These are phyloP conservation scores for Latrodectus elegans DNA, from an alignment of 2,888 invertebrate genomes.

Conservation along the genomic window DNA sequence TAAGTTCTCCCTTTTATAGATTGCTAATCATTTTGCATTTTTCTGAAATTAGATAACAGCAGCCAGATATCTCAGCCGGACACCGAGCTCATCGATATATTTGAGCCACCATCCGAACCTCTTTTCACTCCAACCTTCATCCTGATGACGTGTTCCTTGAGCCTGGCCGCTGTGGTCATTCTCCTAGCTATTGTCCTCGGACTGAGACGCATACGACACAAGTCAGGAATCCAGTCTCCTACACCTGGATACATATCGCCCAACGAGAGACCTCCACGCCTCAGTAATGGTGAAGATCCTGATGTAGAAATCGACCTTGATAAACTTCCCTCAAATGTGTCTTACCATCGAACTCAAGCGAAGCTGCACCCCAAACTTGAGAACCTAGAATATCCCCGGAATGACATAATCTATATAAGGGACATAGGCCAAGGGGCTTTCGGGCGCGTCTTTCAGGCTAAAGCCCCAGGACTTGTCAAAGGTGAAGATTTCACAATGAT, in stretches of 20 bases:
- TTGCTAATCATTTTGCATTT: too few relatives aligned
- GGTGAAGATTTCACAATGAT: constrained; percentile 93
- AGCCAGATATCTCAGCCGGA: constrained; percentile 69
- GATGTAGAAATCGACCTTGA: constrained; percentile 91
- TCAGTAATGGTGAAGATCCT: constrained; percentile 79
- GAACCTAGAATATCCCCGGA: constrained; percentile 93
- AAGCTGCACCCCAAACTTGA: constrained; percentile 90
- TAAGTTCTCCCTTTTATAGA: too few relatives aligned
- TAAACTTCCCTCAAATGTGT: constrained; percentile 89
- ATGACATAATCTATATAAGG: constrained; percentile 94
- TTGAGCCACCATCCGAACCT: constrained; percentile 79
- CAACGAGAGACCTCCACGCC: constrained; percentile 34
- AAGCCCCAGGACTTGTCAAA: constrained; percentile 88
- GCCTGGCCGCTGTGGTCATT: constrained; percentile 82
- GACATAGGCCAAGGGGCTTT: constrained; percentile 97
- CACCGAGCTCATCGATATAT: constrained; percentile 66
- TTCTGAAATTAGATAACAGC: constrained; percentile 62
- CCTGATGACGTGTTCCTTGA: constrained; percentile 83
- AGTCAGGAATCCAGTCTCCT: constrained; percentile 80
- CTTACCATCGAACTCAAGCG: constrained; percentile 80
- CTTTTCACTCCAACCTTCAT: constrained; percentile 88
- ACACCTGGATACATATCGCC: constrained; percentile 48
- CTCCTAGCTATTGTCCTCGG: constrained; percentile 76
- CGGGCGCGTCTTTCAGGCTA: constrained; percentile 93
- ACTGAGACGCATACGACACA: constrained; percentile 57